A percentile compares a stretch with the other conserved stretches of the same genome.
phyloP scores from a whole-genome alignment of 1,140 invertebrate genomes.

The Zaprionus vittiger region DNA sequence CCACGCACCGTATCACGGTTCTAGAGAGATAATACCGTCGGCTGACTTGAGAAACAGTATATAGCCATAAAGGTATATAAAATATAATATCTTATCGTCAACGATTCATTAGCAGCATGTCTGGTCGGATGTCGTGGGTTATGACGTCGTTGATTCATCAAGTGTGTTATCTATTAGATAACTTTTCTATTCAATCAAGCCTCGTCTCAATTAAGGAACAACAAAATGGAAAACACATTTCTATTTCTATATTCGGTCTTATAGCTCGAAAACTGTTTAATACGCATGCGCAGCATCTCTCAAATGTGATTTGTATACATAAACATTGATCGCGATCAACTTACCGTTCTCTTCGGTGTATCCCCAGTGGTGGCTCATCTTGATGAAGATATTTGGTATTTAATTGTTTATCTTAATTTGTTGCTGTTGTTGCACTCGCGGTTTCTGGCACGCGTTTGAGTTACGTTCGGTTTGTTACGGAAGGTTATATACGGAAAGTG shows the following conservation, averaged over 20 bases:
- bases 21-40: slow-evolving; percentile 23
- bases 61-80: slow-evolving; percentile 15
- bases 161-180: slow-evolving; percentile 51
- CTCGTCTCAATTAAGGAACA: slow-evolving; percentile 26
- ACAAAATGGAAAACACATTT: background rate
- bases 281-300: background rate
- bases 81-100: slow-evolving; percentile 61
- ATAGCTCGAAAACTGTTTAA: background rate
- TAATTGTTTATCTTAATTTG: slow-evolving; percentile 5
- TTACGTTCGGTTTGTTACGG: slow-evolving; percentile 41
- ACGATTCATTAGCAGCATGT: slow-evolving; percentile 40
- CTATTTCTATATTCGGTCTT: background rate
- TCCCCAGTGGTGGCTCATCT: slow-evolving; percentile 83
- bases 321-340: slow-evolving; percentile 33
- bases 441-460: slow-evolving; percentile 57
- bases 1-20: background rate
- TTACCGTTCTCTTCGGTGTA: slow-evolving; percentile 82
- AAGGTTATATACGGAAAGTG: slow-evolving; percentile 50
- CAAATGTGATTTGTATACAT: slow-evolving; percentile 26
- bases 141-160: slow-evolving; percentile 50
- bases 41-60: slow-evolving; percentile 13
- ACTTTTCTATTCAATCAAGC: slow-evolving; percentile 43
- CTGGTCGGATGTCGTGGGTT: slow-evolving; percentile 19
- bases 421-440: slow-evolving; percentile 57
- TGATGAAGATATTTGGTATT: slow-evolving; percentile 35